These are phyloP conservation scores for Marcusenius ussheri DNA, from an alignment of 2,113 vertebrate species.

Conservation along the genomic window DNA sequence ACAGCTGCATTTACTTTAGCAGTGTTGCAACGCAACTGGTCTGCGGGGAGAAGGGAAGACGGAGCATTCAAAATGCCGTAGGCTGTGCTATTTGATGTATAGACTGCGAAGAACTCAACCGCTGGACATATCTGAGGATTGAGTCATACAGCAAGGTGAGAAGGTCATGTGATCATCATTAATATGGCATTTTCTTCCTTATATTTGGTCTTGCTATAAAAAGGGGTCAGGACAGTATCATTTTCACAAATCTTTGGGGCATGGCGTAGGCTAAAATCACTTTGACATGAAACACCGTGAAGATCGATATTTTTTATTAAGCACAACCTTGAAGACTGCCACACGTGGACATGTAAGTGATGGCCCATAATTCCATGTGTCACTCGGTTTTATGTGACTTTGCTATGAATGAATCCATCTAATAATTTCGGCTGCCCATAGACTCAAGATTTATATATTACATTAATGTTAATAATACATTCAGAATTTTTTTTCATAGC, in stretches of 20 bases:
- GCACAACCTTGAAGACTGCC: background rate
- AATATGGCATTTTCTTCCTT: background rate
- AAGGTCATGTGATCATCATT: background rate
- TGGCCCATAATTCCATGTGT: background rate
- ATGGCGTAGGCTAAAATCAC: background rate
- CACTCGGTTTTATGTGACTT: background rate
- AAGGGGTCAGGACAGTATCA: background rate
- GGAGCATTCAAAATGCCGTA: background rate
- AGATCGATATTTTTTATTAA: constrained; percentile 13
- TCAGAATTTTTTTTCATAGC: background rate
- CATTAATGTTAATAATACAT: background rate
- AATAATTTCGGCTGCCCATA: background rate
- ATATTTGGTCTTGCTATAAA: background rate
- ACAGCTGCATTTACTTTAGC: background rate
- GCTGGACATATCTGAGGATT: background rate
- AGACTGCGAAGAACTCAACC: background rate
- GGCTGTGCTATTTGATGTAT: background rate
- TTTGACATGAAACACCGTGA: background rate
- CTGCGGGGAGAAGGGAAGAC: background rate
- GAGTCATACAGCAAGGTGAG: background rate
- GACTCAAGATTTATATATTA: background rate
- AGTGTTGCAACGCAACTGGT: background rate
- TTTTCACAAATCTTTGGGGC: background rate
- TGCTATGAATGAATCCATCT: background rate
- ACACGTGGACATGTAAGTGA: background rate